Conservation (phyloP, 2,113 vertebrate genomes). For the Okapia johnstoni region DNA sequence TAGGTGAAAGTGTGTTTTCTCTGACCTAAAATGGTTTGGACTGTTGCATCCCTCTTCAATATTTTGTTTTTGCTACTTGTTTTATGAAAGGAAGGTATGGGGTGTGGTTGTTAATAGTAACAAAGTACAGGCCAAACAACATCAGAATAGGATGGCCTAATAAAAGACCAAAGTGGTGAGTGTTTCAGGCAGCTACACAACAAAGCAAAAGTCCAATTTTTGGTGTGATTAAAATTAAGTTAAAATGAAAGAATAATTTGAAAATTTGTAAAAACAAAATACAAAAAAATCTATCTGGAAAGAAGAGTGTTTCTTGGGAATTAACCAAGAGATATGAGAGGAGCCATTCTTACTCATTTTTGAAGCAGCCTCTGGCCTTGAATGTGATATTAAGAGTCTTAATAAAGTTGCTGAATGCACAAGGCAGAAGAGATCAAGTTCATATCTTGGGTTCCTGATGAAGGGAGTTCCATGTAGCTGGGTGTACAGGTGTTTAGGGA, state of each 20-base stretch:
- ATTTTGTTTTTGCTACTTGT: not conserved
- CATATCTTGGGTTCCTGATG: not conserved
- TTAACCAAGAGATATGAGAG: not conserved
- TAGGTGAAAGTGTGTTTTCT: not conserved
- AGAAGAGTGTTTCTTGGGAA: not conserved
- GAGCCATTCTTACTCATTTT: not conserved
- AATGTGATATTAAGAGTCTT: not conserved
- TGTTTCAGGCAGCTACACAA: not conserved
- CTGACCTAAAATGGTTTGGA: not conserved
- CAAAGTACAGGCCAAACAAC: not conserved
- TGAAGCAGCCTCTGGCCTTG: not conserved
- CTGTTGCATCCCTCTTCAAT: not conserved
- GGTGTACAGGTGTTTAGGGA: not conserved
- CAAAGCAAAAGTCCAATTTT: not conserved
- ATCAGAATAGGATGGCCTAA: not conserved
- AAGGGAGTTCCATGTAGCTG: not conserved
- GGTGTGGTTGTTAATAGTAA: not conserved
- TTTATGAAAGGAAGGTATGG: not conserved
- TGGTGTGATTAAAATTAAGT: not conserved
- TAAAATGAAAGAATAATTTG: not conserved
- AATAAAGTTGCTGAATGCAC: not conserved
- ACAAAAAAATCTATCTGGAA: not conserved
- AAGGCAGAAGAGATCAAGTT: not conserved
- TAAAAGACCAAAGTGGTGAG: not conserved
- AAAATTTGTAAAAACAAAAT: not conserved